These are phyloP conservation scores for Sula dactylatra DNA, from an alignment of 2,113 vertebrate genomes.

Conservation along the genomic window DNA sequence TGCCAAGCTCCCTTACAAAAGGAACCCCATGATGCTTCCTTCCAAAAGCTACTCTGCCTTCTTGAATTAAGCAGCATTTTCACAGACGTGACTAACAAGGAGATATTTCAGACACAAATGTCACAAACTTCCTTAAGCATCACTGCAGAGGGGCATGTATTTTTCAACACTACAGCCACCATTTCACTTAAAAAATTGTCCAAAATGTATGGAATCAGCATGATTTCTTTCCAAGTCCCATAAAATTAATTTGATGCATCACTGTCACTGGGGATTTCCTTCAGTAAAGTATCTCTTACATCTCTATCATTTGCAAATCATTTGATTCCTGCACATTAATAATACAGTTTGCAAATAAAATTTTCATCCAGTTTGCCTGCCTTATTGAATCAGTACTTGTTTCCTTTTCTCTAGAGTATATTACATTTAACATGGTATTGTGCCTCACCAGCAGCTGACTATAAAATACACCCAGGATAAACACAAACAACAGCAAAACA, in stretches of 20 bases:
- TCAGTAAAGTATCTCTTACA: conserved; percentile 5
- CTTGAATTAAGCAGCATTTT: not conserved
- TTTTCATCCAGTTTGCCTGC: conserved; percentile 16
- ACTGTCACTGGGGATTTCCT: not conserved
- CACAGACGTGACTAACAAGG: not conserved
- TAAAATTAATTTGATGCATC: not conserved
- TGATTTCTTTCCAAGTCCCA: not conserved
- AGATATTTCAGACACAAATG: not conserved
- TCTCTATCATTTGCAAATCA: conserved; percentile 32
- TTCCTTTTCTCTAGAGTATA: conserved; percentile 31
- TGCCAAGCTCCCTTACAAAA: not conserved
- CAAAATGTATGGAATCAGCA: not conserved
- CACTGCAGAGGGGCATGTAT: not conserved
- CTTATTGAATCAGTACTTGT: conserved; percentile 11
- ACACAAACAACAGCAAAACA: too few species aligned
- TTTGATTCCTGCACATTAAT: conserved; percentile 28
- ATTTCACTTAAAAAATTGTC: not conserved
- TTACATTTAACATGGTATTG: not conserved
- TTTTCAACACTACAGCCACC: not conserved
- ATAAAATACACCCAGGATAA: not conserved
- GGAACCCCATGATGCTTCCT: not conserved
- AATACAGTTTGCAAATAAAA: conserved; percentile 49
- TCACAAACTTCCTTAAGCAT: not conserved
- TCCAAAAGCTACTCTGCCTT: not conserved
- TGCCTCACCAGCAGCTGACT: not conserved